These are phyloP conservation scores for Chaetodon trifascialis DNA, from an alignment of 2,113 vertebrate genomes.

Conservation along the genomic window DNA sequence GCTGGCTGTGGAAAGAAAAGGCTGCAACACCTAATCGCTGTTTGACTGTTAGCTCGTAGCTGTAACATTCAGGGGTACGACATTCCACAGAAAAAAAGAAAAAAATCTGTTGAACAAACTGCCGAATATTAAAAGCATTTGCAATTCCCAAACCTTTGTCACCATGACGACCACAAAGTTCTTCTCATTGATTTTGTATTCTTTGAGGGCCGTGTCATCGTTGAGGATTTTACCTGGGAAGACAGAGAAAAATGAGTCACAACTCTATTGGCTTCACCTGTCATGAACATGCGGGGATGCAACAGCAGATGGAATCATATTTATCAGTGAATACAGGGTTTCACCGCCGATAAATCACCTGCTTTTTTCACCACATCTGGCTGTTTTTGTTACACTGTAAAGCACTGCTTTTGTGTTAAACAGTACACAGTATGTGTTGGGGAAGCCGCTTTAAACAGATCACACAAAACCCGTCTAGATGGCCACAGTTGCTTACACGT, in stretches of 20 bases:
- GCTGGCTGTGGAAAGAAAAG: background rate
- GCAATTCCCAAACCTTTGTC: conserved; percentile 88
- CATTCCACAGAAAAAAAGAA: background rate
- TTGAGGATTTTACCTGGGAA: conserved; percentile 94
- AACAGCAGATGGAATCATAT: conserved; percentile 27
- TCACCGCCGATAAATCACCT: background rate
- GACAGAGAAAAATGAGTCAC: conserved; percentile 40
- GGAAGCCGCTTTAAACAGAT: background rate
- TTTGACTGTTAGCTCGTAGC: background rate
- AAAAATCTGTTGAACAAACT: background rate
- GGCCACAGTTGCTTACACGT: background rate
- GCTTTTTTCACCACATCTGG: conserved; percentile 25
- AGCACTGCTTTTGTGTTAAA: background rate
- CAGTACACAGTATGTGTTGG: background rate
- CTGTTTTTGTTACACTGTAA: conserved; percentile 19
- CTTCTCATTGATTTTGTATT: conserved; percentile 98
- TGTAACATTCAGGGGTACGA: background rate
- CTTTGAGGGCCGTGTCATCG: conserved; percentile 94
- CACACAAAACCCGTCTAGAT: background rate
- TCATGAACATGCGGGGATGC: background rate
- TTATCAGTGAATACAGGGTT: background rate
- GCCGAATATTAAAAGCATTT: background rate
- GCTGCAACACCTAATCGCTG: background rate
- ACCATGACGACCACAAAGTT: conserved; percentile 99
- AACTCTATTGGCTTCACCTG: background rate